These are phyloP conservation scores for Siniperca scherzeri DNA, from an alignment of 2,797 vertebrate species.

Conservation along the genomic window DNA sequence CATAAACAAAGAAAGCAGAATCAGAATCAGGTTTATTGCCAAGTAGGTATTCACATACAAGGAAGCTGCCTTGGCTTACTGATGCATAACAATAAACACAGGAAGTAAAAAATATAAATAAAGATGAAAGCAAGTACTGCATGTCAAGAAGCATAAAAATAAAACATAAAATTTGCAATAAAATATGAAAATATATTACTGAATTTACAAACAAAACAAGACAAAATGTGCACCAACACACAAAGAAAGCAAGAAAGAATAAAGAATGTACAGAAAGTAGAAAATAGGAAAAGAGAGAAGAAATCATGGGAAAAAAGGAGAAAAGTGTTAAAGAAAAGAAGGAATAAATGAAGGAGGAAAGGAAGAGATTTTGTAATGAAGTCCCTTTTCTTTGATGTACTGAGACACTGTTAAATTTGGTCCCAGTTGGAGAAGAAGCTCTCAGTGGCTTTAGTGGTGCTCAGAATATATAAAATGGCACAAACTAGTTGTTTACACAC, in stretches of 20 bases:
- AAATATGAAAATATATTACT: too few species aligned
- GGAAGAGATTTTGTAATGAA: slow-evolving; percentile 9
- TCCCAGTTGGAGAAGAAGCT: slow-evolving; percentile 40
- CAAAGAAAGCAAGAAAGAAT: not conserved
- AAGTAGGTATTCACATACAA: too few species aligned
- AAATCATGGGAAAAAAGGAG: not conserved
- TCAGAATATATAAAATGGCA: slow-evolving; percentile 41
- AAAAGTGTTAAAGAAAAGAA: not conserved
- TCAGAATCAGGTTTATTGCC: too few species aligned
- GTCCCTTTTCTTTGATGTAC: slow-evolving; percentile 49
- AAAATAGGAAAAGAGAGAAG: not conserved
- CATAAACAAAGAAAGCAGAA: not conserved
- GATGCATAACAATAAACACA: too few species aligned
- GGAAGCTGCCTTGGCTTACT: too few species aligned
- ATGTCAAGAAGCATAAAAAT: too few species aligned
- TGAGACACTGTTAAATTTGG: slow-evolving; percentile 34
- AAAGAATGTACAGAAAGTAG: not conserved
- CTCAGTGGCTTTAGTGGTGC: slow-evolving; percentile 27
- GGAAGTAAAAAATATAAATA: too few species aligned
- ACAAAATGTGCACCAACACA: too few species aligned
- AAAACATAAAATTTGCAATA: too few species aligned
- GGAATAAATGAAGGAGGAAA: slow-evolving; percentile 5
- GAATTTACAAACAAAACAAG: too few species aligned
- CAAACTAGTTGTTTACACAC: slow-evolving; percentile 50
- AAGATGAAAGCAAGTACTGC: too few species aligned